phyloP scores from a whole-genome alignment of 2,113 vertebrate species.

The Colinus virginianus region DNA sequence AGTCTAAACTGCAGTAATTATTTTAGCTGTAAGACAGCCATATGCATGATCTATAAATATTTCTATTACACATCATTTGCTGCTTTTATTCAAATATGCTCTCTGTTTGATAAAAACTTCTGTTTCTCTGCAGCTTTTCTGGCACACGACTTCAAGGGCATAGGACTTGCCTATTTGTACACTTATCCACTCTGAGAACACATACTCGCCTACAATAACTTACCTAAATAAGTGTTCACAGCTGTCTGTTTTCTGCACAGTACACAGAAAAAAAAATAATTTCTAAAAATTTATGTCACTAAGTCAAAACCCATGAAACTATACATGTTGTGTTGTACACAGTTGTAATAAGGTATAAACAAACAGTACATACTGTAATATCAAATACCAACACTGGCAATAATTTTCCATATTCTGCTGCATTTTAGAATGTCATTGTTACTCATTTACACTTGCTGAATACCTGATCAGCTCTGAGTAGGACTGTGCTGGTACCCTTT shows the following conservation, averaged over 20 bases:
- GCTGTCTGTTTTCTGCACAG: not conserved
- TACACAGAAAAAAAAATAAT: not conserved
- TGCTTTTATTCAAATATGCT: not conserved
- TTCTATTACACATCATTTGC: not conserved
- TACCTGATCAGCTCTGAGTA: not conserved
- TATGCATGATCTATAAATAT: not conserved
- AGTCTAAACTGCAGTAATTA: conserved; percentile 46
- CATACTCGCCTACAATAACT: not conserved
- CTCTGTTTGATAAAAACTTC: not conserved
- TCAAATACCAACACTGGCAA: not conserved
- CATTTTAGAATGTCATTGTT: not conserved
- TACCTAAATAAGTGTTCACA: not conserved
- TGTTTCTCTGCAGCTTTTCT: not conserved
- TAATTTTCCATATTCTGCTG: not conserved
- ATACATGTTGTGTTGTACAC: not conserved
- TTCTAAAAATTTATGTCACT: not conserved
- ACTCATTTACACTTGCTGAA: not conserved
- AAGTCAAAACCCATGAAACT: not conserved
- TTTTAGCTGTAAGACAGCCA: not conserved
- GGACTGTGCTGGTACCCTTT: not conserved
- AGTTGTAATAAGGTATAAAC: not conserved
- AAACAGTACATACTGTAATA: not conserved
- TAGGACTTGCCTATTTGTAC: not conserved
- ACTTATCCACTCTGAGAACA: not conserved
- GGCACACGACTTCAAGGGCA: not conserved